These are phyloP conservation scores for Holothuria glaberrima DNA, from an alignment of 35 echinoderm and acorn worm species.

Conservation along the genomic window DNA sequence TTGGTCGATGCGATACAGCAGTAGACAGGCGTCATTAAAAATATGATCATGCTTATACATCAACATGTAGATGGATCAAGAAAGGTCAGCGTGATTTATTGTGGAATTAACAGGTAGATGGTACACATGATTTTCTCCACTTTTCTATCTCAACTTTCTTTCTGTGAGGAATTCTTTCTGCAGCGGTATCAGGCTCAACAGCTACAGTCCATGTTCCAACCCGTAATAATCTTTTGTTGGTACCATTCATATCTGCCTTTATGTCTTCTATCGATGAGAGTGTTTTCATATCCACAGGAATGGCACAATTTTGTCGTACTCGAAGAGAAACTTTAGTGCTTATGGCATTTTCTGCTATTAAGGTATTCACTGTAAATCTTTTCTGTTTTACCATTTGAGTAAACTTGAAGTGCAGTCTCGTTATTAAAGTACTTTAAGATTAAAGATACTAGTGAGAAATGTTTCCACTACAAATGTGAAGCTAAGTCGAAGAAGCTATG, in stretches of 20 bases:
- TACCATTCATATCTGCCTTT: constrained; percentile 41
- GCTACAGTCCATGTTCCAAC: constrained; percentile 14
- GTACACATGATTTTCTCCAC: neutral
- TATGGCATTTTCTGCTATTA: neutral
- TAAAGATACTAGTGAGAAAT: too few relatives aligned
- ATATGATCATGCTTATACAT: neutral
- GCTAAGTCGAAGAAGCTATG: too few relatives aligned
- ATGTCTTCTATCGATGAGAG: neutral
- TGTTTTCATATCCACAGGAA: neutral
- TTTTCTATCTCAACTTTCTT: neutral
- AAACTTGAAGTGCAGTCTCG: neutral
- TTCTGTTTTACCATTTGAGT: neutral
- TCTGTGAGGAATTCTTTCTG: neutral
- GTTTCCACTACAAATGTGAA: too few relatives aligned
- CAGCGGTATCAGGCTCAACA: neutral
- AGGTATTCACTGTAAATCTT: constrained; percentile 14
- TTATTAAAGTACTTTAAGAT: neutral
- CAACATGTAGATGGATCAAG: constrained; percentile 1
- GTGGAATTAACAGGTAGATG: constrained; percentile 10
- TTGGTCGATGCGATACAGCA: constrained; percentile 28
- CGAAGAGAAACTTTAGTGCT: constrained; percentile 6
- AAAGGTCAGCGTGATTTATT: constrained; percentile 5
- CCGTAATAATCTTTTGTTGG: neutral
- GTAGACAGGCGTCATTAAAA: neutral
- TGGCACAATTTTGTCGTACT: constrained; percentile 4